Conservation (phyloP, 23 tunicate species). For the Phallusia fumigata region DNA sequence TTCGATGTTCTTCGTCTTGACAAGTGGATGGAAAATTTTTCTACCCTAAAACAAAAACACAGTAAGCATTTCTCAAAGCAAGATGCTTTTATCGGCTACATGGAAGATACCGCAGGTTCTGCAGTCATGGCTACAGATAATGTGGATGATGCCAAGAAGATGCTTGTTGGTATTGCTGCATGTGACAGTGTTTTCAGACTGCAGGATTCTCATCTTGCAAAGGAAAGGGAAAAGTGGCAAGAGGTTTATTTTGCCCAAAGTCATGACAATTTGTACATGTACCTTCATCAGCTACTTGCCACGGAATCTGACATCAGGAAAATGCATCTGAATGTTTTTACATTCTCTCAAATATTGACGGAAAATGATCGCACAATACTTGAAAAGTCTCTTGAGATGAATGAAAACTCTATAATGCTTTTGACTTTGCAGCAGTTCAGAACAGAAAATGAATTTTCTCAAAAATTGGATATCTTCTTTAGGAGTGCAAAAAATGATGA, state of each 20-base stretch:
- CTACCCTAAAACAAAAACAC: neutral
- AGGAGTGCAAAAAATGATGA: neutral
- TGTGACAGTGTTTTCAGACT: conserved; percentile 57
- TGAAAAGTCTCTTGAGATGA: conserved; percentile 23
- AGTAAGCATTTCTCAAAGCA: neutral
- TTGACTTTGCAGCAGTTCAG: conserved; percentile 65
- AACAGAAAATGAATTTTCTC: conserved; percentile 43
- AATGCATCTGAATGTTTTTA: conserved; percentile 30
- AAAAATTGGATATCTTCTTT: conserved; percentile 41
- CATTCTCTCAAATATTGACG: conserved; percentile 53
- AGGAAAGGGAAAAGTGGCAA: conserved; percentile 26
- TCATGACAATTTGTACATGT: conserved; percentile 54
- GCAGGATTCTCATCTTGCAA: neutral
- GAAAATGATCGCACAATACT: conserved; percentile 39
- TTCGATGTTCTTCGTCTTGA: conserved; percentile 5
- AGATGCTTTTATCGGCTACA: conserved; percentile 55
- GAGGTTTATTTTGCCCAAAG: conserved; percentile 38
- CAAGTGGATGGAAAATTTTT: conserved; percentile 39
- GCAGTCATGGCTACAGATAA: conserved; percentile 22
- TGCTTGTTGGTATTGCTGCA: conserved; percentile 62
- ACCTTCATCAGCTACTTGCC: no score
- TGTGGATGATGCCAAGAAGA: neutral
- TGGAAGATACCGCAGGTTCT: conserved; percentile 52
- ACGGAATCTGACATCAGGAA: neutral
- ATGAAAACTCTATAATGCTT: conserved; percentile 29